A percentile compares a stretch with the other conserved stretches of the same genome.
Evolutionary conservation across 2,888 invertebrate genomes (phyloP).

Genomic region (Caenorhabditis plicata): DNA sequence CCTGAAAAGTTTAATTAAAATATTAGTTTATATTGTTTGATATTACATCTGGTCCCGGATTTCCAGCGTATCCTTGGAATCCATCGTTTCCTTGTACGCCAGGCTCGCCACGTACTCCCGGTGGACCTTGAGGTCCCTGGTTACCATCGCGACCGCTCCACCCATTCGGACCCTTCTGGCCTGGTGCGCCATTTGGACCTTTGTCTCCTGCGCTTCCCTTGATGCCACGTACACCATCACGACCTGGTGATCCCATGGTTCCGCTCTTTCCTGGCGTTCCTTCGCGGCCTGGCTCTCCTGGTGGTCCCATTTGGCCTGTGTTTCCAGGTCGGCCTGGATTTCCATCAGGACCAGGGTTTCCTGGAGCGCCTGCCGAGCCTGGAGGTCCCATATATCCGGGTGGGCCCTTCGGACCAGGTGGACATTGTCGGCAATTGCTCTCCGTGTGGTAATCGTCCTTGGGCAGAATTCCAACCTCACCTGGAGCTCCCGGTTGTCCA

Average conservation of each 20-base stretch:
- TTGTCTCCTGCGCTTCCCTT: constrained; percentile 30
- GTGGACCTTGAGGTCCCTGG: constrained; percentile 25
- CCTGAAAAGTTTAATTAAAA: constrained; percentile 23
- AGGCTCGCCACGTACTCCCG: constrained; percentile 26
- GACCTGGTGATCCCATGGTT: constrained; percentile 30
- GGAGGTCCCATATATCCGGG: constrained; percentile 34
- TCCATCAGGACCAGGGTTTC: constrained; percentile 31
- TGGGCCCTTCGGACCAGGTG: constrained; percentile 28
- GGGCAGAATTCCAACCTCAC: constrained; percentile 22
- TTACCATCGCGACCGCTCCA: constrained; percentile 34
- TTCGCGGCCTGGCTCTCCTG: constrained; percentile 35
- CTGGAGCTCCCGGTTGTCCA: constrained; percentile 34
- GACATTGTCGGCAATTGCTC: constrained; percentile 25
- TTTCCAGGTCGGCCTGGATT: constrained; percentile 26
- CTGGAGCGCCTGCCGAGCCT: constrained; percentile 23
- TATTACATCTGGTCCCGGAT: constrained; percentile 30
- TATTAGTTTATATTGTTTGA: too few relatives aligned
- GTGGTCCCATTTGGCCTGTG: constrained; percentile 31
- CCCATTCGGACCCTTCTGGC: constrained; percentile 31
- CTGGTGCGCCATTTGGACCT: constrained; percentile 30
- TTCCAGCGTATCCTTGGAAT: constrained; percentile 30
- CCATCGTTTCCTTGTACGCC: constrained; percentile 31
- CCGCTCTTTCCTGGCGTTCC: constrained; percentile 40
- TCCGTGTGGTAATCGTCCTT: constrained; percentile 9
- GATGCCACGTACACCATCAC: constrained; percentile 32